phyloP scores from a whole-genome alignment of 2,888 invertebrate genomes.

The Andrena dorsata region DNA sequence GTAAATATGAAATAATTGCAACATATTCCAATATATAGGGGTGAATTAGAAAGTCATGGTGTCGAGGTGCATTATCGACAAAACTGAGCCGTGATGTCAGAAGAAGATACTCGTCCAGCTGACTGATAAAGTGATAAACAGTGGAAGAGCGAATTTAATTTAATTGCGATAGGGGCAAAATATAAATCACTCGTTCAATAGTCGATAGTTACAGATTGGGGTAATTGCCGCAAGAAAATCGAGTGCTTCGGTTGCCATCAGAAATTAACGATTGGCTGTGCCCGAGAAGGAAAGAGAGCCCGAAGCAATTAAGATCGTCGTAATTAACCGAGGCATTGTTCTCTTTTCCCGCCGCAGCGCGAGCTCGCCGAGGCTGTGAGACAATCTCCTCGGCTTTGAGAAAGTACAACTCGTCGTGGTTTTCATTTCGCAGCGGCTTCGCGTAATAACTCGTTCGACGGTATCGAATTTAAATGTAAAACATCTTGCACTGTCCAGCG shows the following conservation, averaged over 20 bases:
- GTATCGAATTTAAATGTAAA: conserved; percentile 38
- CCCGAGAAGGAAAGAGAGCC: conserved; percentile 37
- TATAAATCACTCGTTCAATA: neutral
- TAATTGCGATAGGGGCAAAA: neutral
- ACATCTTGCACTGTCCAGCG: neutral
- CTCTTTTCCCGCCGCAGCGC: conserved; percentile 28
- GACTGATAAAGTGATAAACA: too few species aligned
- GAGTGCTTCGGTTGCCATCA: neutral
- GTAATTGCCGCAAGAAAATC: conserved; percentile 26
- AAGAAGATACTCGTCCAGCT: too few species aligned
- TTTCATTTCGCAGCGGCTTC: conserved; percentile 60
- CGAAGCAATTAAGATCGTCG: conserved; percentile 56
- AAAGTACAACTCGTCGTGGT: conserved; percentile 63
- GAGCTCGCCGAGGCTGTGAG: conserved; percentile 55
- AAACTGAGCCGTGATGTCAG: too few species aligned
- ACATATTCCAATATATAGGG: too few species aligned
- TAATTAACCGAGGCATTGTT: conserved; percentile 67
- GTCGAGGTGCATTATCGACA: too few species aligned
- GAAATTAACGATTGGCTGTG: conserved; percentile 42
- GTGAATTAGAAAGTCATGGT: too few species aligned
- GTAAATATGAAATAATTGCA: too few species aligned
- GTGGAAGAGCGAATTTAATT: neutral
- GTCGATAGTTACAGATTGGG: conserved; percentile 31
- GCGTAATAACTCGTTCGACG: conserved; percentile 52
- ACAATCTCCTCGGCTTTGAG: conserved; percentile 60